Conservation (phyloP, 2,113 vertebrate genomes). For the Tachycineta bicolor region DNA sequence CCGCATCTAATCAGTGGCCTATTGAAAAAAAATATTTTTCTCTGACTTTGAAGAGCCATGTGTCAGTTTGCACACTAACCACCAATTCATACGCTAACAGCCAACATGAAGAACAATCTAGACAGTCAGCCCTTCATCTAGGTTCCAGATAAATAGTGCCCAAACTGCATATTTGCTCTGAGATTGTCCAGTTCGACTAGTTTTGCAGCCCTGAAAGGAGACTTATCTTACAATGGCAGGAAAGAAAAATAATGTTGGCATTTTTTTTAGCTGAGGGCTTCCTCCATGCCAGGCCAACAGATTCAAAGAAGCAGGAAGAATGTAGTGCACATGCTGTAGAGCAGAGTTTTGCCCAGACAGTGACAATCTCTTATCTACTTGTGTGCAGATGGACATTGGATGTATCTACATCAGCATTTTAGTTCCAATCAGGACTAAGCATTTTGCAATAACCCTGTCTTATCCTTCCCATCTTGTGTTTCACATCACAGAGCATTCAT, state of each 20-base stretch:
- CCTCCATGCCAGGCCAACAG: not conserved
- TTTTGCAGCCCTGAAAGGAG: not conserved
- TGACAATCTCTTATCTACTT: not conserved
- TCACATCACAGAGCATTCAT: not conserved
- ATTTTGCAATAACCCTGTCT: not conserved
- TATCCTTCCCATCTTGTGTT: not conserved
- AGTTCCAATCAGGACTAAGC: not conserved
- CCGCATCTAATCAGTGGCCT: conserved; percentile 56
- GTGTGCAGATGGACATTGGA: not conserved
- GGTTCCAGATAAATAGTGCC: not conserved
- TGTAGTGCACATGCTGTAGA: not conserved
- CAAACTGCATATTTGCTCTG: not conserved
- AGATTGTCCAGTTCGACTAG: not conserved
- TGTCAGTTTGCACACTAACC: conserved; percentile 43
- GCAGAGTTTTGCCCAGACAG: not conserved
- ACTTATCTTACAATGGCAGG: not conserved
- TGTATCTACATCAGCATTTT: not conserved
- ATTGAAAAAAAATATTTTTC: conserved; percentile 57
- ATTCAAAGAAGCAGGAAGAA: not conserved
- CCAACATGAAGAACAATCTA: not conserved
- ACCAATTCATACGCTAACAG: not conserved
- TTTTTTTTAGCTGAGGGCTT: not conserved
- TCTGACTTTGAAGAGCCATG: conserved; percentile 37
- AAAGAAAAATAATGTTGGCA: not conserved
- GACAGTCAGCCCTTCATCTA: not conserved